Conservation (phyloP, 2,888 invertebrate genomes). For the Lobophora halterata region DNA sequence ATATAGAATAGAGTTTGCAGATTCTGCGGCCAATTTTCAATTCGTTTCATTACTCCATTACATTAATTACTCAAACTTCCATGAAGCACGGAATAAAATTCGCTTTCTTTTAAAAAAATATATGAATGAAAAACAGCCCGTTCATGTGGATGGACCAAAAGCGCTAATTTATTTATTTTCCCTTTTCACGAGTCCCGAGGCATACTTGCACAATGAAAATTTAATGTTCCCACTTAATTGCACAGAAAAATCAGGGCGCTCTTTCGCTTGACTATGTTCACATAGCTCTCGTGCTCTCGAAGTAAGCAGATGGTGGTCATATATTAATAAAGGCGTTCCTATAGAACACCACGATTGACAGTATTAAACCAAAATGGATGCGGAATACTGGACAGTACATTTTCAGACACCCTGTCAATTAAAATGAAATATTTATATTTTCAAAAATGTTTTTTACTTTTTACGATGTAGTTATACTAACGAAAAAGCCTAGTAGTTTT, state of each 20-base stretch:
- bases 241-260: slow-evolving; percentile 16
- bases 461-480: too few species aligned
- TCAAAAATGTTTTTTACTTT: too few species aligned
- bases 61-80: background rate
- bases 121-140: background rate
- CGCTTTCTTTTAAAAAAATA: background rate
- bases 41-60: background rate
- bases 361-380: too few species aligned
- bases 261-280: slow-evolving; percentile 4
- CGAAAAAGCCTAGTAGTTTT: too few species aligned
- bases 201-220: slow-evolving; percentile 21
- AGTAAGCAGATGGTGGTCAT: too few species aligned
- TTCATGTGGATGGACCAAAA: slow-evolving; percentile 7
- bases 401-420: too few species aligned
- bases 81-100: too few species aligned
- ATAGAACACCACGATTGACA: too few species aligned
- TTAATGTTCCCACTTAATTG: slow-evolving; percentile 22
- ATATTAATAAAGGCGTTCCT: too few species aligned
- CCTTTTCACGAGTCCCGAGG: slow-evolving; percentile 15
- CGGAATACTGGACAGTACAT: too few species aligned
- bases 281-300: slow-evolving; percentile 2
- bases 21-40: background rate
- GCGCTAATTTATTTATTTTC: slow-evolving; percentile 12
- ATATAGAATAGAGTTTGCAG: too few species aligned
- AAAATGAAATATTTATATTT: too few species aligned